A percentile compares a stretch with the other conserved stretches of the same genome.
phyloP scores from a whole-genome alignment of 2,113 vertebrate genomes.

The Cottus gobio region DNA sequence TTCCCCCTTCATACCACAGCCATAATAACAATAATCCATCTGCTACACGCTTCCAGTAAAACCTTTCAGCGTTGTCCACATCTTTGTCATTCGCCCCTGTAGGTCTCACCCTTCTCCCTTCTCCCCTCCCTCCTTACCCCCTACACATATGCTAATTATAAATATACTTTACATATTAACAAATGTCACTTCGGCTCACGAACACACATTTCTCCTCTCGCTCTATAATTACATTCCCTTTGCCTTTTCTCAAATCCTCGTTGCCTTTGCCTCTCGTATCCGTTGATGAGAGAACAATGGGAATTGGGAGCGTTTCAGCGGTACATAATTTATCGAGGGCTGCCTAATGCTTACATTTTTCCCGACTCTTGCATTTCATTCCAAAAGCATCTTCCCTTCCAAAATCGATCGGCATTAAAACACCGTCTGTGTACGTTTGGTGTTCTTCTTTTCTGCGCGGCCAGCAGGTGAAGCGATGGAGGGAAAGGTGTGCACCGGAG shows the following conservation, averaged over 20 bases:
- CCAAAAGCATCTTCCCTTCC: not conserved
- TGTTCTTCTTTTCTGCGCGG: slow-evolving; percentile 18
- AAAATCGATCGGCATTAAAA: not conserved
- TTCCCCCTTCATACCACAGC: not conserved
- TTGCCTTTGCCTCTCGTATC: slow-evolving; percentile 30
- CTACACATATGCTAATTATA: slow-evolving; percentile 27
- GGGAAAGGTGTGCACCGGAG: not conserved
- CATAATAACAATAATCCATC: slow-evolving; percentile 20
- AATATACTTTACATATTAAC: slow-evolving; percentile 27
- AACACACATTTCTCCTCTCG: not conserved
- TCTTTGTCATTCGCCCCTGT: not conserved
- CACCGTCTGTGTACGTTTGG: not conserved
- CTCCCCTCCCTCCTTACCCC: not conserved
- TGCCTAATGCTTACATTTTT: slow-evolving; percentile 29
- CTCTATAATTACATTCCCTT: slow-evolving; percentile 27
- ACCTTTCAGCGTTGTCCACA: slow-evolving; percentile 22
- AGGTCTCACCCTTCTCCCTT: not conserved
- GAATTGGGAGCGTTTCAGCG: slow-evolving; percentile 59
- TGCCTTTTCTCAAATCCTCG: not conserved
- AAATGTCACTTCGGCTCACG: too few species aligned
- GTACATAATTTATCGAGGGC: slow-evolving; percentile 63
- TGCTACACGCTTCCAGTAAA: slow-evolving; percentile 30
- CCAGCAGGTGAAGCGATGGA: slow-evolving; percentile 4
- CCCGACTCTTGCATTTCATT: slow-evolving; percentile 28
- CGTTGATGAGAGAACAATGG: slow-evolving; percentile 58